Conservation (phyloP, 2,113 vertebrate species). For the Melospiza georgiana region DNA sequence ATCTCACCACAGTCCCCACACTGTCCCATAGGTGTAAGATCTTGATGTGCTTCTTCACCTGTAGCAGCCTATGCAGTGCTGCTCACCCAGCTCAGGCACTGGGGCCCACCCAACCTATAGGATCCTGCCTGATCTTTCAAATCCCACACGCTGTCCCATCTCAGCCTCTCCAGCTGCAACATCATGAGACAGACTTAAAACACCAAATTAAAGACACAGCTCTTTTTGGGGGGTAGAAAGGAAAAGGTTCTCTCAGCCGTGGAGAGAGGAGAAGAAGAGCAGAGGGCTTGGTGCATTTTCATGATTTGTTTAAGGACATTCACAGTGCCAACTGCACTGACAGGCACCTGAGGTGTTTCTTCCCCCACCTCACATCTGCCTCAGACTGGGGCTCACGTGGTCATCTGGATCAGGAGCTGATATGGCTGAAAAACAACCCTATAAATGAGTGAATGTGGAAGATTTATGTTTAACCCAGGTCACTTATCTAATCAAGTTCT, state of each 20-base stretch:
- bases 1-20: background rate
- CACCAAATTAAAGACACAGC: background rate
- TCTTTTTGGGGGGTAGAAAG: background rate
- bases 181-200: background rate
- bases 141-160: background rate
- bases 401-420: background rate
- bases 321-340: background rate
- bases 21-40: background rate
- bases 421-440: background rate
- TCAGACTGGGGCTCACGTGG: background rate
- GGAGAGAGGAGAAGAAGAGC: background rate
- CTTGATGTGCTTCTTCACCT: background rate
- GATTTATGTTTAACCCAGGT: conserved; percentile 23
- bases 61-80: background rate
- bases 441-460: conserved; percentile 10
- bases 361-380: background rate
- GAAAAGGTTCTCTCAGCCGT: background rate
- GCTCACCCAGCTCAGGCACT: background rate
- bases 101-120: fast-evolving
- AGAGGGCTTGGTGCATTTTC: background rate
- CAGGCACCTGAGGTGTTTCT: background rate
- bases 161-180: background rate
- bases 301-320: background rate
- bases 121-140: background rate
- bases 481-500: background rate